Evolutionary conservation across 30 jellyfish, hydroid and myxozoan species (phyloP).

Genomic region (Aurelia aurita): DNA sequence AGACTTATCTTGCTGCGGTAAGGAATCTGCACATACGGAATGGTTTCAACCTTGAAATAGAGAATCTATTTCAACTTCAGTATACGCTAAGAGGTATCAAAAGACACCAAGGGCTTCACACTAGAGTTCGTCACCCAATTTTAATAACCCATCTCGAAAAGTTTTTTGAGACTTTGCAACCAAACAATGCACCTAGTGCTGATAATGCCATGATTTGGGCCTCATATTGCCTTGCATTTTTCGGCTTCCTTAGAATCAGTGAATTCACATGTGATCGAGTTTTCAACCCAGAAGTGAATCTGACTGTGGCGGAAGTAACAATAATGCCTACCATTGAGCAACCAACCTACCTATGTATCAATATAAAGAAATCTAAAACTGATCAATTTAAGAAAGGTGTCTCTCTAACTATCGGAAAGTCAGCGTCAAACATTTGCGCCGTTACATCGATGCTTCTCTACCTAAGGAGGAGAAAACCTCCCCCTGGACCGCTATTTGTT

Average conservation of each 20-base stretch:
- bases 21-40: not conserved
- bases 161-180: not conserved
- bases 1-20: not conserved
- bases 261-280: slow-evolving; percentile 2
- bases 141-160: not conserved
- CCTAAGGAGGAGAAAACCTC: too few species aligned
- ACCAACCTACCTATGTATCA: too few species aligned
- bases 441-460: too few species aligned
- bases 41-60: not conserved
- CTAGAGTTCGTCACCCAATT: not conserved
- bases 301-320: too few species aligned
- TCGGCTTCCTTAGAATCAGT: slow-evolving; percentile 18
- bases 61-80: too few species aligned
- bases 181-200: not conserved
- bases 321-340: too few species aligned
- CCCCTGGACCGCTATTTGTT: too few species aligned
- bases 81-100: slow-evolving; percentile 7
- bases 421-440: too few species aligned
- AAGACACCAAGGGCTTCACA: not conserved
- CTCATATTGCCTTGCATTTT: slow-evolving; percentile 7
- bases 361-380: too few species aligned
- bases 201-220: too few species aligned
- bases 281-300: not conserved
- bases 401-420: too few species aligned
- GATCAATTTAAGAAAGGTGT: too few species aligned